Base-by-base conservation (phyloP, 2,113 vertebrate species). In the Microcebus jonahi region DNA sequence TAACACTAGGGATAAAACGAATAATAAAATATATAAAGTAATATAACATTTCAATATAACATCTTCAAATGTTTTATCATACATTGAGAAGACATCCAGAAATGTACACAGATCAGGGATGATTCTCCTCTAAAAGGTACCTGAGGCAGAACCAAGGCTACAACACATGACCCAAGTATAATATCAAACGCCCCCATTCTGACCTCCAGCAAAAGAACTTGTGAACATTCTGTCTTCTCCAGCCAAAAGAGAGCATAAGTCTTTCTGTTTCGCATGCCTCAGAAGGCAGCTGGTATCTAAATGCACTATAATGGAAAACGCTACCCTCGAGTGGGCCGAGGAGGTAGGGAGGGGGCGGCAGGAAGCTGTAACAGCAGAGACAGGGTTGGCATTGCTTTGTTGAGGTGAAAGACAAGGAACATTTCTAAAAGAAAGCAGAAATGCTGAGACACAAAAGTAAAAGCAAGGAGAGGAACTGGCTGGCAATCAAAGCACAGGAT, bases 1-100 rank as follows among this genome's bases (percentile, higher is more conserved):
- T 95, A 89, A 70, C 55, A 76, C 4, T 34, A 63, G 17, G 34
- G 90, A 88, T 81, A 87, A 93, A 96, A 96, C 63, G 29, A 21
- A 50, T 61, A 95, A 95, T 73, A 76, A 76, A 48, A 76, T 76
- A 85, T 85, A 90, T 45, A 67, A 77, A 75, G 14, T 15, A 45
- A 90, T 15, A 13, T 21, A 57, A 45, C 3, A 21, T 68, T 80
- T 89, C 17, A 42, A 18, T 48, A 8, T 82, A 82, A 81, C 48
- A 50, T 92, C 85, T 91, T 73, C 39, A 71, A 57, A 83, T 39
- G 55, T 75, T 68, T 93, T 17, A 45, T 31, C 25, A 39, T 39
- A 84, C 14, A 34, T 55, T 90, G 21, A 48, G 39, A 95, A 96
- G 63, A 65, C 6, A 92, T 4, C 13, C 25, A 80, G 34, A 70